phyloP scores from a whole-genome alignment of 2,797 vertebrate genomes.

The Orientallactaga sibirica region DNA sequence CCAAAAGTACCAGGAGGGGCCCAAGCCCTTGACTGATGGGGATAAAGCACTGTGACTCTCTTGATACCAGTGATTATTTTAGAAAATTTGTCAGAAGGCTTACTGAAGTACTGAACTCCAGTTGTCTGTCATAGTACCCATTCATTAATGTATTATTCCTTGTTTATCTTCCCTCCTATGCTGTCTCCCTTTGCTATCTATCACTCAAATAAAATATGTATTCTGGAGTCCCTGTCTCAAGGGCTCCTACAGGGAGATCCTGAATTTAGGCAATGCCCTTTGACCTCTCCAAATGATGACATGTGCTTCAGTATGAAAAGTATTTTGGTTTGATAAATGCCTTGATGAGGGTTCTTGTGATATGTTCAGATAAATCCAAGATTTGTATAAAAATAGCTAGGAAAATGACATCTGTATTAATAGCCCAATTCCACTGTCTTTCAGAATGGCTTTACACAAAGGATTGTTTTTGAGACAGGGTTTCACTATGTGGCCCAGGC shows the following conservation, averaged over 20 bases:
- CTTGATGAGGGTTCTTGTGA: not conserved
- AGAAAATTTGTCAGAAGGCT: not conserved
- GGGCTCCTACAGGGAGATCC: constrained; percentile 22
- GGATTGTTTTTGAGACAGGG: not conserved
- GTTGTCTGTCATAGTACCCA: not conserved
- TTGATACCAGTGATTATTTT: not conserved
- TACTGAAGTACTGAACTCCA: not conserved
- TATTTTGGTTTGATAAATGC: constrained; percentile 35
- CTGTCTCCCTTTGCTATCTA: not conserved
- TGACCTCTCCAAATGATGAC: not conserved
- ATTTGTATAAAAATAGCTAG: not conserved
- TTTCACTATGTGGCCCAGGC: too few relatives aligned
- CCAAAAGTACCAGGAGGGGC: not conserved
- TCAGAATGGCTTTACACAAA: not conserved
- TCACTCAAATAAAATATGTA: not conserved
- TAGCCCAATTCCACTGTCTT: constrained; percentile 18
- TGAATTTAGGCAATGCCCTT: constrained; percentile 30
- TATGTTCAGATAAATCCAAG: not conserved
- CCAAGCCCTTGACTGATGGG: not conserved
- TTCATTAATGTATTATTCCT: not conserved
- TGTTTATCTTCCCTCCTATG: not conserved
- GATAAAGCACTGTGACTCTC: not conserved
- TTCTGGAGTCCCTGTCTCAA: not conserved
- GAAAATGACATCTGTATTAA: not conserved
- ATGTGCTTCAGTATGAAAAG: not conserved